A percentile compares a stretch with the other conserved stretches of the same genome.
Evolutionary conservation across 1,140 invertebrate genomes (phyloP).

Genomic region (Cardiocondyla obscurior): DNA sequence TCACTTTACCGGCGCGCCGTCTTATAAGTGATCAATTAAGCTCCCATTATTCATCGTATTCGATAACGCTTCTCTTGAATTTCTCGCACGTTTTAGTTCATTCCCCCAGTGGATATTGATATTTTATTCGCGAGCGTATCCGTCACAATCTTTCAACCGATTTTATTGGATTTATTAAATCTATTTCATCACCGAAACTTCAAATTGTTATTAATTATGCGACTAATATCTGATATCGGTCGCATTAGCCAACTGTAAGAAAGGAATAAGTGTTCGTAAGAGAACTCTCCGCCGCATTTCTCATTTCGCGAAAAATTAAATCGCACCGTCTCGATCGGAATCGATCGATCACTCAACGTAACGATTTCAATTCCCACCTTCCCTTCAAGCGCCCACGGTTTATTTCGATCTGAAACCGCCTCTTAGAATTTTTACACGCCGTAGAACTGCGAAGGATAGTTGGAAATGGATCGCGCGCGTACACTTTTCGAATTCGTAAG

Average conservation of each 20-base stretch:
- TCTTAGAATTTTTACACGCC: conserved; percentile 23
- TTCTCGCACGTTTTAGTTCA: not conserved
- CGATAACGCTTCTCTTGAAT: conserved; percentile 14
- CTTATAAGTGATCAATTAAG: conserved; percentile 43
- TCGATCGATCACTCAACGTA: conserved; percentile 17
- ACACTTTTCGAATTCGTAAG: conserved; percentile 20
- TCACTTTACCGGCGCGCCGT: not conserved
- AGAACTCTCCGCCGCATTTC: not conserved
- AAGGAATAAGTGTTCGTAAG: not conserved
- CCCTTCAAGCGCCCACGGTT: not conserved
- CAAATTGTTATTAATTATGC: not conserved
- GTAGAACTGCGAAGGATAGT: conserved; percentile 13
- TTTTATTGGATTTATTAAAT: not conserved
- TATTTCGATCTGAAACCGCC: not conserved
- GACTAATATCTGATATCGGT: not conserved
- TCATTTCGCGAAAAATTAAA: conserved; percentile 33
- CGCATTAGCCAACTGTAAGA: not conserved
- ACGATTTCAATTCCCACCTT: conserved; percentile 52
- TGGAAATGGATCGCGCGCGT: not conserved
- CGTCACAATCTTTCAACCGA: not conserved
- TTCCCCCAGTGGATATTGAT: conserved; percentile 19
- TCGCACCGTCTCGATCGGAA: not conserved
- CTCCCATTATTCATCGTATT: conserved; percentile 19
- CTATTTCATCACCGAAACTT: not conserved
- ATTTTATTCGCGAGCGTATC: conserved; percentile 11